Conservation (phyloP, 1,140 invertebrate genomes). For the Dysdera silvatica region DNA sequence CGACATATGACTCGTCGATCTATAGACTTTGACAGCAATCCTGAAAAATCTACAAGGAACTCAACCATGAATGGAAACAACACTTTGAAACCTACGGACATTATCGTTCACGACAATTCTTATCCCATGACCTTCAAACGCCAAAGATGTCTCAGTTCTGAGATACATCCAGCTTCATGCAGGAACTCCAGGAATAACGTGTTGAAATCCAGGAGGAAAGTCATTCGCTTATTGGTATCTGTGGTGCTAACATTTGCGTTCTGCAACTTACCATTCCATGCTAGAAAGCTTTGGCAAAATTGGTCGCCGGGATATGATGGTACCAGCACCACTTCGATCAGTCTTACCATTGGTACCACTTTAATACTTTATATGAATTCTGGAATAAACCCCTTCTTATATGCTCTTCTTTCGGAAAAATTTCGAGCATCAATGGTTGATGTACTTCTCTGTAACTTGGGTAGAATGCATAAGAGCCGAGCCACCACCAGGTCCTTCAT, state of each 20-base stretch:
- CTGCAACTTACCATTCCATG: conserved; percentile 76
- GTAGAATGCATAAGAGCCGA: conserved; percentile 14
- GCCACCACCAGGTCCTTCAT: conserved; percentile 20
- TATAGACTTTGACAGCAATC: not conserved
- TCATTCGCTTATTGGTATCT: conserved; percentile 65
- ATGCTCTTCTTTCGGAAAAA: conserved; percentile 68
- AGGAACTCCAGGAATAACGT: conserved; percentile 24
- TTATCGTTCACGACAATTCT: conserved; percentile 20
- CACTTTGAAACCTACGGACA: conserved; percentile 18
- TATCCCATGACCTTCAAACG: conserved; percentile 19
- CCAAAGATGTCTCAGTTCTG: conserved; percentile 12
- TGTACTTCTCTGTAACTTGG: conserved; percentile 32
- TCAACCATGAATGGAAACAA: conserved; percentile 16
- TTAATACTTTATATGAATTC: conserved; percentile 76
- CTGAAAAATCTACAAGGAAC: no score
- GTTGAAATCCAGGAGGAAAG: conserved; percentile 41
- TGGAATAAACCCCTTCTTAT: conserved; percentile 72
- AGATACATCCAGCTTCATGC: conserved; percentile 20
- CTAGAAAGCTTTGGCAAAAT: conserved; percentile 68
- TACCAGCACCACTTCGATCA: conserved; percentile 57
- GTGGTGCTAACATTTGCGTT: conserved; percentile 72
- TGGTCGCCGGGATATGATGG: conserved; percentile 57
- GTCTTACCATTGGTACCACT: conserved; percentile 72
- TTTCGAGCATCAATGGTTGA: conserved; percentile 45
- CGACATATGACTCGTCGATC: conserved; percentile 6